Conservation (phyloP, 2,888 invertebrate species). For the Agrotis exclamationis region DNA sequence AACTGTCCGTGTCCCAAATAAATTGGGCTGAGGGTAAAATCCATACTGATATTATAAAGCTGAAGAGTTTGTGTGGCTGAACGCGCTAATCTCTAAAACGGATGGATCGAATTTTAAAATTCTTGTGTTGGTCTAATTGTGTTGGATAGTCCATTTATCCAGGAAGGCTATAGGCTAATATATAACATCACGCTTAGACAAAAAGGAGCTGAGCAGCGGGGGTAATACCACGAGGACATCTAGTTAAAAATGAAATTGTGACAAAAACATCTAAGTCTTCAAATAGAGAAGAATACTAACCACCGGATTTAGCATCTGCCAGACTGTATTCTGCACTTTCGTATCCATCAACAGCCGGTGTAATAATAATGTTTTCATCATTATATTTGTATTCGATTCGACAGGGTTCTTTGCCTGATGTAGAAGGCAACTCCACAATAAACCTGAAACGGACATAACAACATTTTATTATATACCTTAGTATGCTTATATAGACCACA, state of each 20-base stretch:
- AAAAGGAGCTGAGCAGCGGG: too few relatives aligned
- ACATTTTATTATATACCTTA: neutral
- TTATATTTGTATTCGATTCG: constrained; percentile 51
- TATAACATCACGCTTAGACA: too few relatives aligned
- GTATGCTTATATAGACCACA: neutral
- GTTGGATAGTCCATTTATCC: too few relatives aligned
- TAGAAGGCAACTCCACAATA: constrained; percentile 47
- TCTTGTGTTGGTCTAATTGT: too few relatives aligned
- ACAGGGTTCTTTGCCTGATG: constrained; percentile 44
- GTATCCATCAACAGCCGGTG: constrained; percentile 34
- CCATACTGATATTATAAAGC: too few relatives aligned
- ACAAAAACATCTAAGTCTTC: neutral
- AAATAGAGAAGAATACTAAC: constrained; percentile 18
- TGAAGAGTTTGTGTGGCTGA: too few relatives aligned
- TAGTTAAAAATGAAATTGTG: neutral
- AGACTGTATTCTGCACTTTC: constrained; percentile 15
- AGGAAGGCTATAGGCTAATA: too few relatives aligned
- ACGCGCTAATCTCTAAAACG: too few relatives aligned
- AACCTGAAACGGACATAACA: constrained; percentile 54
- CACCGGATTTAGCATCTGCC: neutral
- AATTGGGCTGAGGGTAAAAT: neutral
- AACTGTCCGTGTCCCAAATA: neutral
- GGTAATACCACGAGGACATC: too few relatives aligned
- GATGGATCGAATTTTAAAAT: too few relatives aligned
- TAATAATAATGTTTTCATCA: constrained; percentile 30